Evolutionary conservation across 2,888 invertebrate genomes (phyloP).

Genomic region (Cosmia trapezina): DNA sequence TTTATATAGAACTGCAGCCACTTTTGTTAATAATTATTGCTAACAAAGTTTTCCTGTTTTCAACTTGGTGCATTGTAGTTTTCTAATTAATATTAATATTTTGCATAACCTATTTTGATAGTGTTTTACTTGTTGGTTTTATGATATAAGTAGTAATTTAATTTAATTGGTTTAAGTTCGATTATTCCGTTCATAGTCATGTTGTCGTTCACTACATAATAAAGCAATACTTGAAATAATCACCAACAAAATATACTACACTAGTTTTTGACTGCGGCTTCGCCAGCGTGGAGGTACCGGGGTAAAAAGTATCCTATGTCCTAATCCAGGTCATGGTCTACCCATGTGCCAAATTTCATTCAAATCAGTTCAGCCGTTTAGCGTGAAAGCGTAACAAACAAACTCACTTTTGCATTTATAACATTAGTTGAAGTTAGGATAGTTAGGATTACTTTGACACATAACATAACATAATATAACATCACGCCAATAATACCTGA

Average conservation of each 20-base stretch:
- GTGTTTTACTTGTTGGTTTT: constrained; percentile 13
- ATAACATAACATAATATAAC: too few relatives aligned
- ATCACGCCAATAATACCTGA: too few relatives aligned
- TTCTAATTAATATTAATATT: constrained; percentile 61
- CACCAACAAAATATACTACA: neutral
- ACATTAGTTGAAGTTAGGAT: too few relatives aligned
- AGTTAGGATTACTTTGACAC: neutral
- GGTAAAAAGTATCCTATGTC: too few relatives aligned
- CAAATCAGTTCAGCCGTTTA: too few relatives aligned
- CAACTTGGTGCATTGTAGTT: constrained; percentile 65
- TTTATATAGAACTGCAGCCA: constrained; percentile 30
- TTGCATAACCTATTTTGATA: constrained; percentile 65
- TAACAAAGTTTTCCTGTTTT: constrained; percentile 78
- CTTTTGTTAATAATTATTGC: constrained; percentile 27
- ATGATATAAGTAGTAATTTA: neutral
- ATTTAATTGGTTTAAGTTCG: neutral
- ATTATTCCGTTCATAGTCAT: neutral
- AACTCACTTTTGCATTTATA: too few relatives aligned
- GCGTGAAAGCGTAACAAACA: too few relatives aligned
- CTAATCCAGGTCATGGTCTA: too few relatives aligned
- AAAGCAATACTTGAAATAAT: neutral
- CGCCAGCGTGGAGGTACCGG: too few relatives aligned
- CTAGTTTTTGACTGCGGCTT: too few relatives aligned
- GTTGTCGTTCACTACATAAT: neutral
- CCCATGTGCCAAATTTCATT: too few relatives aligned